Conservation (phyloP, 2,113 vertebrate species). For the human region GRCh38 chr4:137386001-137386500, state of each 20-base stretch:
- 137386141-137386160: background rate
- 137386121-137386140: background rate
- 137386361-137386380: background rate
- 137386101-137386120: background rate
- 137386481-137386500: background rate
- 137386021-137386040: background rate
- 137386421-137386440: background rate
- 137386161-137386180: background rate
- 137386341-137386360: background rate
- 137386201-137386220: background rate
- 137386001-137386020: background rate
- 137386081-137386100: background rate
- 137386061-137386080: background rate
- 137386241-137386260: background rate
- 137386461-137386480: background rate
- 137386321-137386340: background rate
- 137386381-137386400: background rate
- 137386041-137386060: background rate
- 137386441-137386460: background rate
- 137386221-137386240: background rate
- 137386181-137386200: background rate
- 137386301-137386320: background rate
- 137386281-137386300: background rate
- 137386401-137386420: background rate
- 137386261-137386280: background rate